Evolutionary conservation across 1,140 invertebrate genomes (phyloP).

Genomic region (Anthonomus grandis): DNA sequence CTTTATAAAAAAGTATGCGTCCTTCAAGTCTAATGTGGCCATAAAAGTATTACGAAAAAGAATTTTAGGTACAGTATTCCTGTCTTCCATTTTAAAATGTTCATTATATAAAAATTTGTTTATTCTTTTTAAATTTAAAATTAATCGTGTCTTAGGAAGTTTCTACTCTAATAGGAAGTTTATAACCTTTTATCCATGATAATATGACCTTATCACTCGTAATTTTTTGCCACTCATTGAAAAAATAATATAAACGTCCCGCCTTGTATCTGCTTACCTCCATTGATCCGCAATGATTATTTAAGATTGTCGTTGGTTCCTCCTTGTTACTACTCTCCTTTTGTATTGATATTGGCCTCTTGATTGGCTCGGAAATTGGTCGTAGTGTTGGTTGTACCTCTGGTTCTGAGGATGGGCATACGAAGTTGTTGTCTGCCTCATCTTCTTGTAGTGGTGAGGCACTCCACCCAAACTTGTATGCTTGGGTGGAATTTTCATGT

Average conservation of each 20-base stretch:
- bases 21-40: no score
- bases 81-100: slow-evolving; percentile 7
- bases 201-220: neutral
- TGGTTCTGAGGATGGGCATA: neutral
- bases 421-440: neutral
- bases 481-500: no score
- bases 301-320: neutral
- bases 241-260: neutral
- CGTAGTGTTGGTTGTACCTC: no score
- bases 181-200: slow-evolving; percentile 5
- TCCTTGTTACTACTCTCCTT: neutral
- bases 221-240: neutral
- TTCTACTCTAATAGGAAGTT: neutral
- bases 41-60: neutral
- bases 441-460: neutral
- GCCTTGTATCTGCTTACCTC: slow-evolving; percentile 2
- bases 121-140: slow-evolving; percentile 1
- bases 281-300: neutral
- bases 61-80: neutral
- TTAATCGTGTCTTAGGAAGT: neutral
- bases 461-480: neutral
- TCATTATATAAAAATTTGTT: neutral
- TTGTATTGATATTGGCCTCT: neutral
- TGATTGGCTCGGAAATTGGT: no score
- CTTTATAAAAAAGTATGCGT: no score